phyloP scores from a whole-genome alignment of 2,797 vertebrate species.

The Rhodeus uyekii region DNA sequence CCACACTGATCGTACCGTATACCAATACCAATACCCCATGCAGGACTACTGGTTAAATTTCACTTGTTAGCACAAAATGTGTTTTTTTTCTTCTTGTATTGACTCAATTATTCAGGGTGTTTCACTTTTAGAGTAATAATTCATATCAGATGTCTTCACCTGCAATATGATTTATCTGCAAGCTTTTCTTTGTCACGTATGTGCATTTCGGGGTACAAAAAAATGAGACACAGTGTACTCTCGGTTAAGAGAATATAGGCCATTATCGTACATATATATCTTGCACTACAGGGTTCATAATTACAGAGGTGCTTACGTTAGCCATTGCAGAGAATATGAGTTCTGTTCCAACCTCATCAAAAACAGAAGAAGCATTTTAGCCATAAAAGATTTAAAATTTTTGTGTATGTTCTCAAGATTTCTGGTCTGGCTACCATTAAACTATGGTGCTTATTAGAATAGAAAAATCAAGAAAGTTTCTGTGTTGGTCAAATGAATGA shows the following conservation, averaged over 20 bases:
- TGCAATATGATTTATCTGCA: too few relatives aligned
- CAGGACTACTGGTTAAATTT: slow-evolving; percentile 32
- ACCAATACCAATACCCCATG: slow-evolving; percentile 44
- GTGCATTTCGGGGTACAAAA: background rate
- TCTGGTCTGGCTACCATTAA: slow-evolving; percentile 30
- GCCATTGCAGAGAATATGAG: slow-evolving; percentile 40
- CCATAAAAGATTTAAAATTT: background rate
- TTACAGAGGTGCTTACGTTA: slow-evolving; percentile 70
- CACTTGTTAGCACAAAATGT: slow-evolving; percentile 36
- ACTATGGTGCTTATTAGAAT: slow-evolving; percentile 39
- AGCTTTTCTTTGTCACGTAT: slow-evolving; percentile 48
- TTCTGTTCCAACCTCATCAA: slow-evolving; percentile 19
- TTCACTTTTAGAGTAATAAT: slow-evolving; percentile 44
- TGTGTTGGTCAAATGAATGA: background rate
- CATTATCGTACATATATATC: background rate
- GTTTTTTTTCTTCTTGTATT: slow-evolving; percentile 26
- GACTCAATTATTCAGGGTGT: slow-evolving; percentile 33
- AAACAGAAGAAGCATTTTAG: background rate
- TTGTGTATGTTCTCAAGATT: slow-evolving; percentile 25
- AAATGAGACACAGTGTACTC: background rate
- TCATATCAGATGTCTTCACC: slow-evolving; percentile 51
- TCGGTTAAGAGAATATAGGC: background rate
- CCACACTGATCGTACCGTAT: background rate
- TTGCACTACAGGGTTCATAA: slow-evolving; percentile 50
- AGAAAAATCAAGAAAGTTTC: slow-evolving; percentile 30